phyloP scores from a whole-genome alignment of 1,140 invertebrate species.

The Goniozus legneri region DNA sequence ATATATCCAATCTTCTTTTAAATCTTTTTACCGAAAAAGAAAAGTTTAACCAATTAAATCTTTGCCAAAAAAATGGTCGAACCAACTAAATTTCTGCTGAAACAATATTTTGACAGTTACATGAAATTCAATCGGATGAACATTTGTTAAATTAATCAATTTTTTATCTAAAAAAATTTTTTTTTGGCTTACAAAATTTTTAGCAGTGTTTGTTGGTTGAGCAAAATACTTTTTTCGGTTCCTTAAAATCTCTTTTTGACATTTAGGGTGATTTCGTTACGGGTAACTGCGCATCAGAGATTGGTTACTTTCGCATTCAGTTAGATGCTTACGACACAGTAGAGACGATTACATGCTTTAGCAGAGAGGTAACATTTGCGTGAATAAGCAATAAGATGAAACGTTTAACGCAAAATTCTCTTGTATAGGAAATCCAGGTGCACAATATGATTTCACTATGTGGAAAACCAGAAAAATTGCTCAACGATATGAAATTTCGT shows the following conservation, averaged over 20 bases:
- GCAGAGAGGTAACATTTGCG: constrained; percentile 45
- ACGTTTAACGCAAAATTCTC: not conserved
- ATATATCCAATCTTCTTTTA: no score
- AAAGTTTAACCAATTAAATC: no score
- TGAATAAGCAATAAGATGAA: not conserved
- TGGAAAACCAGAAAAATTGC: constrained; percentile 61
- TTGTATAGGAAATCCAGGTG: constrained; percentile 47
- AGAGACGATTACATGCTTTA: constrained; percentile 59
- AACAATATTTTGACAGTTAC: no score
- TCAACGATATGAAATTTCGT: constrained; percentile 59
- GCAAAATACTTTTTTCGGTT: no score
- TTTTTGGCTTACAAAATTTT: constrained; percentile 9
- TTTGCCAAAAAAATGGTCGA: no score
- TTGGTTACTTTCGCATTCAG: constrained; percentile 59
- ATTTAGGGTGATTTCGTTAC: constrained; percentile 47
- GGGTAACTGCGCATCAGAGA: constrained; percentile 46
- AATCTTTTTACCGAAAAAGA: no score
- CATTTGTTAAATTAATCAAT: no score
- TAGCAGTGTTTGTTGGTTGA: no score
- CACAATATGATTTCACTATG: constrained; percentile 57
- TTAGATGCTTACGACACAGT: constrained; percentile 56
- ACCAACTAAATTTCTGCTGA: no score
- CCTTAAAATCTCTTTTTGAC: constrained; percentile 13
- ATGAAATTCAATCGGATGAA: no score
- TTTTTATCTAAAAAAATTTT: no score